Evolutionary conservation across 23 tunicate species (phyloP).

Genomic region (Phallusia fumigata): DNA sequence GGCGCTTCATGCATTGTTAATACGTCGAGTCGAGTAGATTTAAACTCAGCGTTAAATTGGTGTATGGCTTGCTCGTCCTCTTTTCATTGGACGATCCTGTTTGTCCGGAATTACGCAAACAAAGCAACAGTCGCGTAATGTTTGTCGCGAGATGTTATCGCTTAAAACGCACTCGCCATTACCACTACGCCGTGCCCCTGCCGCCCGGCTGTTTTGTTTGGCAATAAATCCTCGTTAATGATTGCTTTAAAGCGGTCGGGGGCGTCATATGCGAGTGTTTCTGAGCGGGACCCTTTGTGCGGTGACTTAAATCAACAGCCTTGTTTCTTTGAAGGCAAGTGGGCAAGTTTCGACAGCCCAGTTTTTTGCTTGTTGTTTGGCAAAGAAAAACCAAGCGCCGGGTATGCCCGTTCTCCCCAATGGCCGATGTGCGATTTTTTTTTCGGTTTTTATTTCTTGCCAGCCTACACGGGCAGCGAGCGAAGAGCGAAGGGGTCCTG

Average conservation of each 20-base stretch:
- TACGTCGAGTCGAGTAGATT: too few relatives aligned
- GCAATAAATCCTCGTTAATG: constrained; percentile 14
- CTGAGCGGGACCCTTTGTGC: background rate
- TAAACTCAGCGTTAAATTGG: background rate
- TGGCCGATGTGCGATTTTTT: too few relatives aligned
- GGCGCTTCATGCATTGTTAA: too few relatives aligned
- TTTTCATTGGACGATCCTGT: background rate
- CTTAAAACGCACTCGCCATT: background rate
- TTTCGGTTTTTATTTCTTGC: too few relatives aligned
- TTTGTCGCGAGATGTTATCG: background rate
- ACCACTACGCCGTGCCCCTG: background rate
- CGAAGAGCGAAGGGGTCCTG: too few relatives aligned
- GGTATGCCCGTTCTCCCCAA: too few relatives aligned
- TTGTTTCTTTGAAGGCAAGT: constrained; percentile 10
- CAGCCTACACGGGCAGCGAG: too few relatives aligned
- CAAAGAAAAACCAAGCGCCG: background rate
- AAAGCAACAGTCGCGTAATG: constrained; percentile 7
- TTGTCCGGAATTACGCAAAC: background rate
- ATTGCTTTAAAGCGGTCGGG: background rate
- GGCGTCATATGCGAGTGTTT: constrained; percentile 6
- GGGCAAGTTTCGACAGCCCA: constrained; percentile 11
- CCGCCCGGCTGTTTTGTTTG: constrained; percentile 10
- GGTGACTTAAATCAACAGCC: background rate
- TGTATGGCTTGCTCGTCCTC: background rate
- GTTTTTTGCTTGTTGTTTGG: background rate